These are phyloP conservation scores for Dasyprocta punctata DNA, from an alignment of 2,113 vertebrate genomes.

Conservation along the genomic window DNA sequence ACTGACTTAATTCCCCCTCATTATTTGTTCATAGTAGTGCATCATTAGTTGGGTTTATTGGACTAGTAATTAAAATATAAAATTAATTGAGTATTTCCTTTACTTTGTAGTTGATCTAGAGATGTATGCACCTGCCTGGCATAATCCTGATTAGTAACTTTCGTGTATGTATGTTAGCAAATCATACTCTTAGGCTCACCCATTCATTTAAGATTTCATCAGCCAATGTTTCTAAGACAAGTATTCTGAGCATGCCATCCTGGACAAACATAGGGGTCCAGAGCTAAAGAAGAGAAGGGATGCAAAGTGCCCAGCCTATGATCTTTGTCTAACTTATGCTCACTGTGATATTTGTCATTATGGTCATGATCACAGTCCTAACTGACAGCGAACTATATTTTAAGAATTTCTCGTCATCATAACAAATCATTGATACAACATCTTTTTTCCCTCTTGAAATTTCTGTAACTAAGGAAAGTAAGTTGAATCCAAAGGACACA, in stretches of 20 bases:
- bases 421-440: background rate
- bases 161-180: background rate
- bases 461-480: background rate
- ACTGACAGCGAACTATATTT: background rate
- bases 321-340: background rate
- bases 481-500: background rate
- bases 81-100: conserved; percentile 73
- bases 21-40: conserved; percentile 47
- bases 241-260: background rate
- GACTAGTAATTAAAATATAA: conserved; percentile 68
- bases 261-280: background rate
- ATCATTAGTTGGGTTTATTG: conserved; percentile 71
- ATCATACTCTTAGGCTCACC: conserved; percentile 24
- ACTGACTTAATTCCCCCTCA: conserved; percentile 63
- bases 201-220: background rate
- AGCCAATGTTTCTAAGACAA: background rate
- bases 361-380: background rate
- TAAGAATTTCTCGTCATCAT: conserved; percentile 2
- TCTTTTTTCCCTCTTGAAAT: background rate
- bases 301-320: background rate
- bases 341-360: background rate
- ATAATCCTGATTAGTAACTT: conserved; percentile 46
- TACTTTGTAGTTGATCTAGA: conserved; percentile 70
- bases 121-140: background rate
- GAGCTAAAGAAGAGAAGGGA: background rate